Base-by-base conservation (phyloP, 1,140 invertebrate species). In the Samia ricini region DNA sequence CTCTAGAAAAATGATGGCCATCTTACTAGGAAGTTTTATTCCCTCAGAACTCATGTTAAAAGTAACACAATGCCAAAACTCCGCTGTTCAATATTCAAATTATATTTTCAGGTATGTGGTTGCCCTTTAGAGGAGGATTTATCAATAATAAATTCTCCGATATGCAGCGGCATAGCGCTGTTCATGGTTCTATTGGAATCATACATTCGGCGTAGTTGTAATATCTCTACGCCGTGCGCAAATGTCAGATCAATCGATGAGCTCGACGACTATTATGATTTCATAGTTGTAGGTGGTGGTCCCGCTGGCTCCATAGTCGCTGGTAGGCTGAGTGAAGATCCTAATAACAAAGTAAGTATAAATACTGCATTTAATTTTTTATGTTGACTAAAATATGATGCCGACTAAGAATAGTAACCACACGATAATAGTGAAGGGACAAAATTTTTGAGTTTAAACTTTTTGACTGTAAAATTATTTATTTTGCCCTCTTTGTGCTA, bases 131-230 rank as follows among this genome's bases (percentile, higher is more conserved):
- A 92, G 49, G 92, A 69, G 19, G 95, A 95, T 2, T 93, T 94
- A 2, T 95, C 94, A 6, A 81, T 96, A 67, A 93, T 94, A 5
- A 92, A 93, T 52, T 95, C 79, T 0, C 68, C 74, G 10, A 33
- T 94, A 63, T 96, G 95, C 80, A 94, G 94, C 29, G 92, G 94
- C 23, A 92, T 92, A 2, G 94, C 95, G 92, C 90, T 96, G 2
- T 96, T 96, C 81, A 96, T 96, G 95, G 93, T 94, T 15, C 86
- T 96, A 0, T 89, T 96, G 10, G 95, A 96, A 74, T 93, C 94
- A 0, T 96, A 95, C 77, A 85, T 96, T 24, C 91, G 94, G 12
- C 95, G 95, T 15, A 94, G 95, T 61, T 96, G 95, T 76, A 93
- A 95, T 68, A 91, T 96, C 61, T 68, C 76, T 6, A 75, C 72